Evolutionary conservation across 2,888 invertebrate genomes (phyloP).

Genomic region (Acanthococcus lagerstroemiae): DNA sequence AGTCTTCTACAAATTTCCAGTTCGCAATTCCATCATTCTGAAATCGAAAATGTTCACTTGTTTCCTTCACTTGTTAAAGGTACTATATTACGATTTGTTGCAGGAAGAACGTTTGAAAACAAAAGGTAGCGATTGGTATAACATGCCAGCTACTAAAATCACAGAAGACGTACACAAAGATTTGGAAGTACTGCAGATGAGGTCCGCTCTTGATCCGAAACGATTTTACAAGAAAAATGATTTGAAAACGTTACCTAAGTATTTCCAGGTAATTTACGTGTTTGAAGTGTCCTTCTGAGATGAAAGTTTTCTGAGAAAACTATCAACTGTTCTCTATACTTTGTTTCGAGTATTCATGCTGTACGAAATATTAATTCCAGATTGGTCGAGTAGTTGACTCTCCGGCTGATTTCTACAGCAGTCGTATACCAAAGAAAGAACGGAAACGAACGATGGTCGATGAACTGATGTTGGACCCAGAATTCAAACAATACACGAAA

Average conservation of each 20-base stretch:
- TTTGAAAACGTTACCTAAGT: constrained; percentile 75
- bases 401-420: constrained; percentile 75
- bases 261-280: constrained; percentile 64
- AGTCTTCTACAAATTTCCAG: neutral
- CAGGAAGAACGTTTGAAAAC: constrained; percentile 65
- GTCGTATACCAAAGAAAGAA: constrained; percentile 72
- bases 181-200: constrained; percentile 81
- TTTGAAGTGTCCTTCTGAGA: neutral
- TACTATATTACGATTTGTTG: constrained; percentile 1
- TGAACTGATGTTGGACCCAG: constrained; percentile 80
- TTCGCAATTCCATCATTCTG: neutral
- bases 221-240: constrained; percentile 92
- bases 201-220: constrained; percentile 82
- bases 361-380: no score
- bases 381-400: constrained; percentile 74
- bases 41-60: no score
- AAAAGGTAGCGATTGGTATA: constrained; percentile 80
- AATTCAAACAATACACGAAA: constrained; percentile 70
- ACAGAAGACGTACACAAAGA: constrained; percentile 82
- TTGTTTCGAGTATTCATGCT: constrained; percentile 15
- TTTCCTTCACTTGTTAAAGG: no score
- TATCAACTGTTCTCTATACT: neutral
- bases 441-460: constrained; percentile 85
- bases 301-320: neutral
- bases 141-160: constrained; percentile 77